Percentiles rank a stretch among this genome's conserved stretches.
These are phyloP conservation scores for Menidia beryllina DNA, from an alignment of 2,113 vertebrate species.

Conservation along the genomic window DNA sequence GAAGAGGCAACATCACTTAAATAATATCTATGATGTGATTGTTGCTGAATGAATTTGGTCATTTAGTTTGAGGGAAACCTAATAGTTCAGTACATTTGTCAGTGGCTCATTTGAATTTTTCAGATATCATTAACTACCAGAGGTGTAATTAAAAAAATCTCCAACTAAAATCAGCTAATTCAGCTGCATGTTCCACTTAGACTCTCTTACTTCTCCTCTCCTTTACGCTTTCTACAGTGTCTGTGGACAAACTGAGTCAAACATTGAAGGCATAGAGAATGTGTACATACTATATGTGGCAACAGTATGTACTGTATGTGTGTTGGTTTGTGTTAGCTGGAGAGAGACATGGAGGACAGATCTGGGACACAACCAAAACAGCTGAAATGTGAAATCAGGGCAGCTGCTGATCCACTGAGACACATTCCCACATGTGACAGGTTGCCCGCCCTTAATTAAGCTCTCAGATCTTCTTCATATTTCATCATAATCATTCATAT, in stretches of 20 bases:
- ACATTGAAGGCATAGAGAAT: constrained; percentile 1
- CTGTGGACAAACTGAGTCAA: constrained; percentile 30
- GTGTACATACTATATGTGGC: constrained; percentile 4
- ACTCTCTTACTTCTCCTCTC: neutral
- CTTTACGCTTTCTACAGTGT: neutral
- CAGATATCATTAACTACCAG: constrained; percentile 8
- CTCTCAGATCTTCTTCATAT: constrained; percentile 57
- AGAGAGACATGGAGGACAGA: constrained; percentile 57
- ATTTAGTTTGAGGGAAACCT: too few relatives aligned
- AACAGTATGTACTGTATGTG: neutral
- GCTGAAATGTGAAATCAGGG: constrained; percentile 63
- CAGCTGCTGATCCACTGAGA: constrained; percentile 63
- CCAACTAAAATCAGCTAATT: neutral
- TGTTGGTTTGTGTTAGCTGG: constrained; percentile 35
- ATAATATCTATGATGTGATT: too few relatives aligned
- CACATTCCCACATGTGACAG: constrained; percentile 61
- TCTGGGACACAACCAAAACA: constrained; percentile 65
- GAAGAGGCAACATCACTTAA: too few relatives aligned
- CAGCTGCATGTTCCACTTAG: neutral
- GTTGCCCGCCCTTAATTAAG: constrained; percentile 65
- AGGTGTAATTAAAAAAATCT: too few relatives aligned
- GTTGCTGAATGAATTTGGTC: too few relatives aligned
- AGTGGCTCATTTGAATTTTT: constrained; percentile 27
- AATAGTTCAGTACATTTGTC: too few relatives aligned
- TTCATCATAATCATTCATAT: constrained; percentile 70